Evolutionary conservation across 1,140 invertebrate genomes (phyloP), one percentile per base, ranked within the genome.

Genomic region (Aethina tumida): DNA sequence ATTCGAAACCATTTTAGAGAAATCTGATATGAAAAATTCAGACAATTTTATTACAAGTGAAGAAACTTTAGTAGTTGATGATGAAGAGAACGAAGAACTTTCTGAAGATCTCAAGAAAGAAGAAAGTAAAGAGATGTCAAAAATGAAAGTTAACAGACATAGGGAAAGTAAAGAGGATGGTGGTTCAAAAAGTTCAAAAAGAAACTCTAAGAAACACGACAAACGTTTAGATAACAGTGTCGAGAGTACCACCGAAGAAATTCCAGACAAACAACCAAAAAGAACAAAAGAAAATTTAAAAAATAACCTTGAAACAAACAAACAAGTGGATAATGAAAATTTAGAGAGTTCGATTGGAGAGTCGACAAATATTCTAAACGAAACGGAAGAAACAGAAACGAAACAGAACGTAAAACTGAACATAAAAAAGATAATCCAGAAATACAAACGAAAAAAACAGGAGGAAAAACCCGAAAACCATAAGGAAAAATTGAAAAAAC

Each of bases 371-470:
- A n/a, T n/a, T n/a, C n/a, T n/a, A n/a, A n/a, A n/a, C n/a, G n/a
- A n/a, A n/a, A n/a, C n/a, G n/a, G n/a, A n/a, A n/a, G n/a, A n/a
- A n/a, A n/a, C n/a, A n/a, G n/a, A n/a, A n/a, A n/a, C n/a, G n/a
- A n/a, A 32, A 21, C 42, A 46, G 18, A 39, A 39, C 13, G 52
- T 55, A 4, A 52, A 52, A 27, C 38, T 37, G 16, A 52, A 52
- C 20, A 50, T 55, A n/a, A 49, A 50, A 37, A 55, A 50, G 43
- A 39, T 55, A 8, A 51, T 55, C 25, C 52, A 55, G 19, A 55
- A 50, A 35, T 55, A 50, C 20, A 41, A 42, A 17, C 34, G 50
- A n/a, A 52, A 46, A 39, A 56, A 47, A 33, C 29, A 43, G 2
- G 40, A 46, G 20, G 51, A 51, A 15, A 47, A 43, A 26, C 12